phyloP scores from a whole-genome alignment of 2,888 invertebrate species.

The Chydorus sphaericus region DNA sequence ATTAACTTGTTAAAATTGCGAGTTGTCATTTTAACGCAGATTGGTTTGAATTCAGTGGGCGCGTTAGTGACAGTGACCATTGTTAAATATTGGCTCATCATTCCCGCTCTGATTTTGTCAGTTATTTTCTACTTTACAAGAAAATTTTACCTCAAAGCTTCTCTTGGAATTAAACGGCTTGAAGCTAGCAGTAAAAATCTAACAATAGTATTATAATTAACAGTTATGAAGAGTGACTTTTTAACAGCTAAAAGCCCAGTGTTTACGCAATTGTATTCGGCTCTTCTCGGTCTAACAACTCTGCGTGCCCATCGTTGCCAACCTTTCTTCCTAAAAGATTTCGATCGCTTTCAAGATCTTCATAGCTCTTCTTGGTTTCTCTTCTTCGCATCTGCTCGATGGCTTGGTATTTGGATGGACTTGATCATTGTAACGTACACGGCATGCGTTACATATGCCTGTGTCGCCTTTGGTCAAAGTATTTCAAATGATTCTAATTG shows the following conservation, averaged over 20 bases:
- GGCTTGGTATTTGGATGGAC: conserved; percentile 88
- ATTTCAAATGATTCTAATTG: conserved; percentile 16
- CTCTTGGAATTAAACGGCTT: conserved; percentile 33
- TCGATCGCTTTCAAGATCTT: conserved; percentile 49
- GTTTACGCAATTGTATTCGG: conserved; percentile 81
- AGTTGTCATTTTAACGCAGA: conserved; percentile 16
- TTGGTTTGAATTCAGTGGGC: conserved; percentile 26
- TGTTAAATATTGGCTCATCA: conserved; percentile 29
- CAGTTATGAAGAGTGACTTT: too few relatives aligned
- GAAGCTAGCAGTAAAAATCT: conserved; percentile 36
- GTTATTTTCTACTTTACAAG: conserved; percentile 30
- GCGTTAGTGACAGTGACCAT: conserved; percentile 33
- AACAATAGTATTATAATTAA: too few relatives aligned
- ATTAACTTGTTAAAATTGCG: too few relatives aligned
- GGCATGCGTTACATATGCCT: conserved; percentile 66
- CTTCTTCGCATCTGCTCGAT: conserved; percentile 75
- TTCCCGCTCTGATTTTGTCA: conserved; percentile 28
- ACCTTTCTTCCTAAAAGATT: conserved; percentile 55
- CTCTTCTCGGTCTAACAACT: conserved; percentile 76
- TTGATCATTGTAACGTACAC: conserved; percentile 75
- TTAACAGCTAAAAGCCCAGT: conserved; percentile 73
- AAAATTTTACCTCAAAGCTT: conserved; percentile 31
- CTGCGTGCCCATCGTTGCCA: conserved; percentile 79
- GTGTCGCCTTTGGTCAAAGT: conserved; percentile 48
- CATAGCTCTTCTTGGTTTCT: conserved; percentile 87